Base-by-base conservation (phyloP, 2,113 vertebrate genomes). In the Panurus biarmicus region DNA sequence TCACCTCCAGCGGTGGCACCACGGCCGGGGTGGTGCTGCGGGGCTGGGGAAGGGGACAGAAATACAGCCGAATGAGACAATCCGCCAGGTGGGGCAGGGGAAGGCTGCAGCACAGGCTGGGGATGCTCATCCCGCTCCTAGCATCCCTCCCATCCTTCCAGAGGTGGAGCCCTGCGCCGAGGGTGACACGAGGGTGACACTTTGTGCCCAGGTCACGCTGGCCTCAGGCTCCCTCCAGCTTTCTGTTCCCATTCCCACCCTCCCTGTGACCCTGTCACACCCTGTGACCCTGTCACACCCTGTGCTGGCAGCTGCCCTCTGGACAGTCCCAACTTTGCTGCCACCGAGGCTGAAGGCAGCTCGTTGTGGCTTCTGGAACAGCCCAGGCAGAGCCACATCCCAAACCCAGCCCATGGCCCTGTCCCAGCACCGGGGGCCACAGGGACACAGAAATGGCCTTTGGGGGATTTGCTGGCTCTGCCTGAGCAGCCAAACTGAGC, bases 1-100 rank as follows among this genome's bases (percentile, higher is more conserved):
- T 92, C 64, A 97, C 95, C 73, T 99, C 99, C 70, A 99, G 95
- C 75, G 98, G 98, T 4, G 99, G 97, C 70, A 99, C 89, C 35
- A 97, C 78, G 7, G 97, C 53, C 1, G 98, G 95, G 1, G 97
- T 58, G 6, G 95, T 75, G 38, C 97, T 97, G 53, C 99, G 97
- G 10, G 98, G 97, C 99, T 99, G 98, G 62, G 23, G 17, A 17
- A 48, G 7, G 60, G 40, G 40, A 42, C 40, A 42, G 40, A 42
- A 42, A 42, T 12, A 42, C 10, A 12, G 40, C 12, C 40, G n/a
- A 42, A 12, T 42, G 10, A 42, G 40, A 42, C 40, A 12, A 42
- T 42, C 40, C 12, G 40, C 40, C 40, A 42, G 40, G 40, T 12
- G 15, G 12, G 36, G 53, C 1, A 1, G 3, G 33, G 21, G n/a